A percentile compares a stretch with the other conserved stretches of the same genome.
These are phyloP conservation scores for Panthera leo DNA, from an alignment of 2,113 vertebrate genomes.

Conservation along the genomic window DNA sequence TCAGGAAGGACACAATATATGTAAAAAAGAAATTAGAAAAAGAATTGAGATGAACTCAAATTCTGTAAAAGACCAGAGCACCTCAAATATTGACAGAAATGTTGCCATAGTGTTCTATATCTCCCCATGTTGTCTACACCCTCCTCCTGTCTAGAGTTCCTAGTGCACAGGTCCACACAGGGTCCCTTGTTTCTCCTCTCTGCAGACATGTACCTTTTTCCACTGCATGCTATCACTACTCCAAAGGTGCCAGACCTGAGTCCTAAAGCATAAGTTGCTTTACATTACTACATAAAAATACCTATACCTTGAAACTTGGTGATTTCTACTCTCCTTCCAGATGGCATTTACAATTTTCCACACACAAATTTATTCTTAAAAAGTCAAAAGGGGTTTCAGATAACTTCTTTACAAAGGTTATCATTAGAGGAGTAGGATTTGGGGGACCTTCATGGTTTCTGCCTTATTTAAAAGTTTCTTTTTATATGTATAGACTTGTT, in stretches of 20 bases:
- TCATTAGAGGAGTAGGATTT: neutral
- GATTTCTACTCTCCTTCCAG: neutral
- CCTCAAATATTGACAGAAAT: neutral
- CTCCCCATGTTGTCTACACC: neutral
- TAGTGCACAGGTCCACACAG: neutral
- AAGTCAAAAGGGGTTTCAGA: neutral
- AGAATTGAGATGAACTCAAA: neutral
- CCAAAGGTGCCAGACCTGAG: neutral
- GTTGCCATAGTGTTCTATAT: accelerated
- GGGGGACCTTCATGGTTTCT: neutral
- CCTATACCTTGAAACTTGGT: neutral
- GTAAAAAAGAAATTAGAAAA: neutral
- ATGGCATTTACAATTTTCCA: neutral
- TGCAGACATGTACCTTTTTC: neutral
- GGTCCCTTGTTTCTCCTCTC: neutral
- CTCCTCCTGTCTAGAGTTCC: neutral
- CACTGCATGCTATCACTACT: too few relatives aligned
- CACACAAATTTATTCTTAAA: neutral
- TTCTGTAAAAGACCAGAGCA: neutral
- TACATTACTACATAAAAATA: neutral
- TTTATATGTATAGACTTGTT: neutral
- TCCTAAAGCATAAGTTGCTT: neutral
- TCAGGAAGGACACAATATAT: neutral
- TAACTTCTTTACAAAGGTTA: neutral
- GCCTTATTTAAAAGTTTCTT: neutral